Evolutionary conservation across 2,113 vertebrate species (phyloP), one percentile per base, ranked within the genome.

Genomic region (Nothoprocta perdicaria): DNA sequence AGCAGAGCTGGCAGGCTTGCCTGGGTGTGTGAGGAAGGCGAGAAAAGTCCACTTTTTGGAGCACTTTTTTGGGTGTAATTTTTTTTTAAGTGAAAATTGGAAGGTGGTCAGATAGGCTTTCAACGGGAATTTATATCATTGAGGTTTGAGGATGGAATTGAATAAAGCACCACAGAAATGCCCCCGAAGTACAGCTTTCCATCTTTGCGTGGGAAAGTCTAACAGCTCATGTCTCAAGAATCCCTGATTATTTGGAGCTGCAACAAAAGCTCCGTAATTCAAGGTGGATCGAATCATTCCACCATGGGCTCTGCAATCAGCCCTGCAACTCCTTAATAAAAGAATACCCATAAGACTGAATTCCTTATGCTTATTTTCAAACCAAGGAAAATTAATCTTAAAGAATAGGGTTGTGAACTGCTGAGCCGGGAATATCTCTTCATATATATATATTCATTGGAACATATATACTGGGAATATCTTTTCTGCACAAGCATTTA

Each of bases 381-480:
- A 83, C 58, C 58, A 91, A 86, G 73, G 53, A 75, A 96, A 91
- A 91, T 35, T 62, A 86, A 91, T 94, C 69, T 92, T 84, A 84
- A 92, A 91, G 66, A 88, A 88, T 1, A 84, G 35, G n/a, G 48
- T 61, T 92, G 48, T 86, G 82, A 92, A 93, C 89, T 65, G 40
- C 79, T 88, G 66, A 84, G 90, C 53, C 57, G 35, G 76, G 35
- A 48, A 22, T 48, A 48, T 48, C 48, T 48, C 48, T 48, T 48
- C 48, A 22, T 48, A 48, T 48, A 48, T 48, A 48, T 21, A 48
- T 48, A 48, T 48, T 48, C 22, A 48, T 48, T 65, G 40, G 73
- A 33, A 86, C 52, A 80, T 76, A 94, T 75, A 81, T 0, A 0
- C 43, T 55, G 85, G 73, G 77, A 94, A 88, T 80, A 41, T 62